phyloP scores from a whole-genome alignment of 2,113 vertebrate genomes.

The Cyrtonyx montezumae region DNA sequence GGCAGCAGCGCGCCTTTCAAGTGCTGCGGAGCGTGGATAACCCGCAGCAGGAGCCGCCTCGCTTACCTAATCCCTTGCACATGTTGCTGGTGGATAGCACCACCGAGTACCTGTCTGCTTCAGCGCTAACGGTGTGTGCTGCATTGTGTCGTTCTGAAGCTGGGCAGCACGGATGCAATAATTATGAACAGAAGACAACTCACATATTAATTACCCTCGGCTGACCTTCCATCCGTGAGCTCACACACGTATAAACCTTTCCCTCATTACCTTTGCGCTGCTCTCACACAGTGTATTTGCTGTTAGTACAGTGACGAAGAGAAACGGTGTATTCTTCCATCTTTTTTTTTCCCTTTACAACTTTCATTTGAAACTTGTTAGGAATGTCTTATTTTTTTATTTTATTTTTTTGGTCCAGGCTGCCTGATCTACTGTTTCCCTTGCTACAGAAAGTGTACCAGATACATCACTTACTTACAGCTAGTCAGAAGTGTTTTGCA shows the following conservation, averaged over 20 bases:
- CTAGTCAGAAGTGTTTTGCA: background rate
- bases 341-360: background rate
- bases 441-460: background rate
- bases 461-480: background rate
- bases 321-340: background rate
- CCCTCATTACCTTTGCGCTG: background rate
- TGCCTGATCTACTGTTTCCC: background rate
- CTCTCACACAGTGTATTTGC: background rate
- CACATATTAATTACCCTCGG: background rate
- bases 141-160: background rate
- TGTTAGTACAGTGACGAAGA: background rate
- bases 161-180: background rate
- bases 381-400: background rate
- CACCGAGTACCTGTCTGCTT: background rate
- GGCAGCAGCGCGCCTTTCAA: background rate
- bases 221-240: background rate
- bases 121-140: background rate
- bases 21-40: background rate
- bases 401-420: background rate
- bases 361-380: background rate
- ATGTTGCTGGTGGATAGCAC: background rate
- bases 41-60: slow-evolving; percentile 1
- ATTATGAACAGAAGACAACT: background rate
- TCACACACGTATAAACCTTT: background rate
- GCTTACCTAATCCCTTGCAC: slow-evolving; percentile 35